Evolutionary conservation across 2,888 invertebrate species (phyloP).

Genomic region (Aphelenchoides bicaudatus): DNA sequence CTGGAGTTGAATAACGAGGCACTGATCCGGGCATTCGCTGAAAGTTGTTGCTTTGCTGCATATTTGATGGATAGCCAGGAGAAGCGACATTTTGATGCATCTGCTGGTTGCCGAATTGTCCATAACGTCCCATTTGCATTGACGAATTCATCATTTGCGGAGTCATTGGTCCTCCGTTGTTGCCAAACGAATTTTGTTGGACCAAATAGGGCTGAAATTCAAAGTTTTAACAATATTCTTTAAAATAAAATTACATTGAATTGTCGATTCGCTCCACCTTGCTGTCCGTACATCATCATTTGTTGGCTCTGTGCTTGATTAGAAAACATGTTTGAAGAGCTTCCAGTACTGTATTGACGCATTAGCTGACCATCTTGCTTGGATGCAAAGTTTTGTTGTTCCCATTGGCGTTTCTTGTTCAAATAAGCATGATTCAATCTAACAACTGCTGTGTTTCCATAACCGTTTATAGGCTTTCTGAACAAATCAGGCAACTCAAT

Average conservation of each 20-base stretch:
- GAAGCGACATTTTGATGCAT: too few relatives aligned
- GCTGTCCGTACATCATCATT: conserved; percentile 14
- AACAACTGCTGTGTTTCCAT: background rate
- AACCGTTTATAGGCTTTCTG: conserved; percentile 3
- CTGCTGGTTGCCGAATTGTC: background rate
- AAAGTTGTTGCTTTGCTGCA: conserved; percentile 1
- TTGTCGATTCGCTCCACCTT: background rate
- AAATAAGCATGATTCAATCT: background rate
- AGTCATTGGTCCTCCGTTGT: background rate
- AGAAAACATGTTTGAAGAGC: background rate
- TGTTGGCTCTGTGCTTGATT: background rate
- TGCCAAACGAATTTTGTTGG: background rate
- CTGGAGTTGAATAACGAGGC: too few relatives aligned
- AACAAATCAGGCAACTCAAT: background rate
- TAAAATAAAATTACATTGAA: conserved; percentile 4
- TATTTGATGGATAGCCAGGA: background rate
- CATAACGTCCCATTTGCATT: background rate
- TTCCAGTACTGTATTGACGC: background rate
- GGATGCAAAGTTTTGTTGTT: conserved; percentile 1
- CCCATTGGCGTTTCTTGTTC: conserved; percentile 2
- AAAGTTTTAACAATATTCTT: background rate
- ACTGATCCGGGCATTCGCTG: background rate
- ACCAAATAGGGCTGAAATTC: conserved; percentile 8
- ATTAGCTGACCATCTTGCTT: background rate
- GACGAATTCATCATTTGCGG: background rate